A percentile compares a stretch with the other conserved stretches of the same genome.
These are phyloP conservation scores for Paralvinella palmiformis DNA, from an alignment of 1,140 invertebrate species.

Conservation along the genomic window DNA sequence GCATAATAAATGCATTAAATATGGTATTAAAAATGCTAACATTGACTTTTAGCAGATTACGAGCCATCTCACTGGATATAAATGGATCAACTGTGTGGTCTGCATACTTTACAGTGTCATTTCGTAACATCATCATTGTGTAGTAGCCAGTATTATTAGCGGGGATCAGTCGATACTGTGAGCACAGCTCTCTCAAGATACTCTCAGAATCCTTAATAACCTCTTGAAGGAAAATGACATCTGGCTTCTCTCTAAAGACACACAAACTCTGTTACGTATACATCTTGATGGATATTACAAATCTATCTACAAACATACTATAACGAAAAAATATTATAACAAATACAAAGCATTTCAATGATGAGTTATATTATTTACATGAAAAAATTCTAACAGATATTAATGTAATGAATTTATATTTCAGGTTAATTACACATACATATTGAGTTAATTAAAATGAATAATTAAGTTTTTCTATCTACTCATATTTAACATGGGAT, in stretches of 20 bases:
- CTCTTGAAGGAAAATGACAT: slow-evolving; percentile 63
- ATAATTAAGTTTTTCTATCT: too few relatives aligned
- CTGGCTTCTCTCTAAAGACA: slow-evolving; percentile 54
- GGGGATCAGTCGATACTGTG: slow-evolving; percentile 8
- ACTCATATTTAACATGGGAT: too few relatives aligned
- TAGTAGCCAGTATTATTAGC: slow-evolving; percentile 49
- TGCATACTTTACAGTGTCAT: slow-evolving; percentile 48
- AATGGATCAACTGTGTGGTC: slow-evolving; percentile 50
- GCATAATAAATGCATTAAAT: too few relatives aligned
- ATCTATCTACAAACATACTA: too few relatives aligned
- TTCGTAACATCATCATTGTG: slow-evolving; percentile 52
- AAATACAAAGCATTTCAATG: neutral
- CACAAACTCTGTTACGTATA: slow-evolving; percentile 17
- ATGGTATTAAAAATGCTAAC: too few relatives aligned
- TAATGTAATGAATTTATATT: neutral
- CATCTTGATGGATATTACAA: neutral
- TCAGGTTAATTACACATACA: neutral
- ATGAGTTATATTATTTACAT: neutral
- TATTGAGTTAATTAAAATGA: neutral
- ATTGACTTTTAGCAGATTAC: slow-evolving; percentile 54
- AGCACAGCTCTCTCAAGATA: slow-evolving; percentile 28
- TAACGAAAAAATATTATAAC: neutral
- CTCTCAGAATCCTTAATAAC: slow-evolving; percentile 51
- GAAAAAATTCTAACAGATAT: neutral
- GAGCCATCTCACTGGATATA: slow-evolving; percentile 51